These are phyloP conservation scores for Nasonia giraulti DNA, from an alignment of 1,140 invertebrate species.

Conservation along the genomic window DNA sequence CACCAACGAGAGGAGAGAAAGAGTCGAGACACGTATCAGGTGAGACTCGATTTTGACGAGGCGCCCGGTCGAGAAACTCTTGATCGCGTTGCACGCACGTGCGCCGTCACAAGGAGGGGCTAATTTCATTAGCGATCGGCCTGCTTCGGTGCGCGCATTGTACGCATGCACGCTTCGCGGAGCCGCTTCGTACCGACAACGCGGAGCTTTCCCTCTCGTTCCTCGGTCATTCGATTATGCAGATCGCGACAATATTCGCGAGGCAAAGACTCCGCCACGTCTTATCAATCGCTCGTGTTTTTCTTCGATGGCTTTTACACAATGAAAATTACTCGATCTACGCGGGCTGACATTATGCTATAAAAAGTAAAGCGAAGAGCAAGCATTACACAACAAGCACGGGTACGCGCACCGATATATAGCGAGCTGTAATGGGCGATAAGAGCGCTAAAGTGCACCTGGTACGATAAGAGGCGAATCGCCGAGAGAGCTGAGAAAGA, in stretches of 20 bases:
- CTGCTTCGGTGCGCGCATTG: not conserved
- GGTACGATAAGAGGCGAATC: conserved; percentile 10
- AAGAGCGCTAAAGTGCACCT: not conserved
- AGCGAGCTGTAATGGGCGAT: not conserved
- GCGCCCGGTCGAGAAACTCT: not conserved
- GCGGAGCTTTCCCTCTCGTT: no score
- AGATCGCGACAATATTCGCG: no score
- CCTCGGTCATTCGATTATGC: no score
- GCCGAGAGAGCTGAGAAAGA: no score
- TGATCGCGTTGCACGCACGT: not conserved
- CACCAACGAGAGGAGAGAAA: not conserved
- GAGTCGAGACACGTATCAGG: not conserved
- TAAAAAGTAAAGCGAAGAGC: not conserved
- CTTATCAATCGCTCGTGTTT: no score
- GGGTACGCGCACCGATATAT: not conserved
- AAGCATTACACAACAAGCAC: not conserved
- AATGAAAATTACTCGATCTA: no score
- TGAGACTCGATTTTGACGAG: conserved; percentile 12
- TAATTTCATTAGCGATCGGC: conserved; percentile 26
- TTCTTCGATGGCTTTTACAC: no score
- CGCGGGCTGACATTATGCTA: no score
- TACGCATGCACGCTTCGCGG: not conserved
- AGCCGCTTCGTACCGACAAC: not conserved
- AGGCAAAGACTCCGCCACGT: no score
- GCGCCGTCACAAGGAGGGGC: not conserved